phyloP scores from a whole-genome alignment of 2,797 vertebrate genomes.

The Muscicapa comitata region DNA sequence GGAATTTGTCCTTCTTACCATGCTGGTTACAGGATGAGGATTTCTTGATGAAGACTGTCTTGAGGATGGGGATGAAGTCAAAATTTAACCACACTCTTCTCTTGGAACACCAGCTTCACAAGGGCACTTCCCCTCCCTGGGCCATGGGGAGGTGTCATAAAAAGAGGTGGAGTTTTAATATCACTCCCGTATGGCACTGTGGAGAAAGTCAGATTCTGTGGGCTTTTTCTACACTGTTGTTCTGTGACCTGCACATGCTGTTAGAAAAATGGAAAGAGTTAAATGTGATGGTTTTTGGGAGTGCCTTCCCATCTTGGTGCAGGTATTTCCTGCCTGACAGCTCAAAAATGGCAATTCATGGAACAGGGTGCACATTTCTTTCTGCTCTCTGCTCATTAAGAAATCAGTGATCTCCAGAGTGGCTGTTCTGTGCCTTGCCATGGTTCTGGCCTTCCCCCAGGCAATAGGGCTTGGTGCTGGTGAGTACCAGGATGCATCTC shows the following conservation, averaged over 20 bases:
- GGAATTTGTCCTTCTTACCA: neutral
- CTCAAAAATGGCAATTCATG: neutral
- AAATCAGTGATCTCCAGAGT: neutral
- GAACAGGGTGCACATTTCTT: neutral
- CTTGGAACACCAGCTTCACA: neutral
- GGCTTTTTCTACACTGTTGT: neutral
- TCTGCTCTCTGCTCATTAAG: slow-evolving; percentile 1
- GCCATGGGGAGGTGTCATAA: neutral
- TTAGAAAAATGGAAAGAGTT: neutral
- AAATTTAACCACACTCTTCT: neutral
- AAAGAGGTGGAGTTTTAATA: neutral
- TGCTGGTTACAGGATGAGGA: neutral
- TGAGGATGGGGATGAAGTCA: neutral
- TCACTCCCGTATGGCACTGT: neutral
- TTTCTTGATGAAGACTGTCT: neutral
- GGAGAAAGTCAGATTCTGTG: neutral
- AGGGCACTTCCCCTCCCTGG: neutral
- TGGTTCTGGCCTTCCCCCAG: neutral
- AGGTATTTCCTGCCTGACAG: neutral
- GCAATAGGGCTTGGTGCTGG: neutral
- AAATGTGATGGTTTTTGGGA: neutral
- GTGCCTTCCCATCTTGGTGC: neutral
- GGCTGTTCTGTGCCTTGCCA: neutral
- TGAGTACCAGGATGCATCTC: neutral
- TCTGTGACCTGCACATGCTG: neutral